These are phyloP conservation scores for Musca vetustissima DNA, from an alignment of 1,140 invertebrate species.

Conservation along the genomic window DNA sequence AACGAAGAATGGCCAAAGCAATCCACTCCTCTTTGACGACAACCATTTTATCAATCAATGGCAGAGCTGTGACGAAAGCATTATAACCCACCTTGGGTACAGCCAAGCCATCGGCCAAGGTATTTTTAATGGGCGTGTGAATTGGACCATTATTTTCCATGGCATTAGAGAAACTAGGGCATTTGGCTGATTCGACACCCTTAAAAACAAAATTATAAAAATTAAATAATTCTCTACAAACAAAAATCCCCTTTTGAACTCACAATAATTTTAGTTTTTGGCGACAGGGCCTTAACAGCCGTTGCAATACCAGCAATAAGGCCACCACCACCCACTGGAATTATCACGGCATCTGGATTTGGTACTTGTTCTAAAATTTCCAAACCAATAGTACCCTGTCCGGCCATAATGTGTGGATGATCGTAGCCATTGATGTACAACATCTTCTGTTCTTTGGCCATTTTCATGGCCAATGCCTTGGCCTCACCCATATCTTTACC, in stretches of 20 bases:
- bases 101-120: conserved; percentile 88
- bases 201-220: conserved; percentile 48
- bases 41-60: conserved; percentile 82
- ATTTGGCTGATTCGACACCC: conserved; percentile 91
- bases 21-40: conserved; percentile 84
- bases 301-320: conserved; percentile 84
- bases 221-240: not conserved
- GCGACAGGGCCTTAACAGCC: conserved; percentile 82
- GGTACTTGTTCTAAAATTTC: conserved; percentile 87
- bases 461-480: conserved; percentile 73
- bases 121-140: conserved; percentile 69
- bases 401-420: conserved; percentile 90
- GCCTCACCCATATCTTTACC: conserved; percentile 86
- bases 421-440: conserved; percentile 83
- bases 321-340: conserved; percentile 89
- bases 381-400: conserved; percentile 88
- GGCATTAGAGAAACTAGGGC: conserved; percentile 79
- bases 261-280: conserved; percentile 74
- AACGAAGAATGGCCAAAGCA: conserved; percentile 81
- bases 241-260: conserved; percentile 35
- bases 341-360: conserved; percentile 73
- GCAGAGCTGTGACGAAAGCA: conserved; percentile 76
- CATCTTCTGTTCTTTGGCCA: conserved; percentile 71
- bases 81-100: conserved; percentile 89
- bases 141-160: conserved; percentile 71